Base-by-base conservation (phyloP, 2,797 vertebrate species). In the Novumbra hubbsi region DNA sequence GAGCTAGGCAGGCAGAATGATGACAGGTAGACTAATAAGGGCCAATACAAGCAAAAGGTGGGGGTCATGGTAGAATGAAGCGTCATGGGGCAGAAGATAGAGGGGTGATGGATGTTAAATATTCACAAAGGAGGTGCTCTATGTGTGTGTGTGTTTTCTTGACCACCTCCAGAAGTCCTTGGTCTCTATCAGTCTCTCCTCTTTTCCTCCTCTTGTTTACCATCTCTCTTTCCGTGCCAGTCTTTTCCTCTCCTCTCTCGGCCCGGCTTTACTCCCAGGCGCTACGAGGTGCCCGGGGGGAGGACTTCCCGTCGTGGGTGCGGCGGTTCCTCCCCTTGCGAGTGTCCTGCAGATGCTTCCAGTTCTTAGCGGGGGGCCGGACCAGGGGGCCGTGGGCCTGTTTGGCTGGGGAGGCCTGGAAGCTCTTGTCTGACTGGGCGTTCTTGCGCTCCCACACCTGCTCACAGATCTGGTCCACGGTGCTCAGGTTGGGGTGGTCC, bases 251-350 rank as follows among this genome's bases (percentile, higher is more conserved):
- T 75, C 72, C n/a, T 65, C n/a, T 14, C 65, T 1, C 28, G 14
- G 27, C 49, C 69, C 62, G 66, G 30, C 0, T 30, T 84, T 91
- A 94, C 82, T 95, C 93, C 89, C 94, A 94, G 0, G 94, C 91
- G 0, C 96, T 97, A 78, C 97, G 95, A 4, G 97, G 97, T 0
- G 94, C 94, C 70, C 97, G 91, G 50, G 95, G 94, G 0, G 93
- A 94, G 0, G 83, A 90, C 81, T 94, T 94, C 17, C 93, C 92
- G 0, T 95, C 92, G 0, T 98, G 95, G 68, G 94, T 98, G 85
- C 96, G 93, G 68, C 97, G 95, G 83, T 93, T 97, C 71, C 96
- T 92, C 70, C 94, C 94, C 88, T 94, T 95, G 72, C 94, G 91
- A 15, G 89, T 92, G 67, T 96, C 93, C 85, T 94, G 92, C 0